Conservation (phyloP, 2,888 invertebrate species). For the Nomada ruficornis region DNA sequence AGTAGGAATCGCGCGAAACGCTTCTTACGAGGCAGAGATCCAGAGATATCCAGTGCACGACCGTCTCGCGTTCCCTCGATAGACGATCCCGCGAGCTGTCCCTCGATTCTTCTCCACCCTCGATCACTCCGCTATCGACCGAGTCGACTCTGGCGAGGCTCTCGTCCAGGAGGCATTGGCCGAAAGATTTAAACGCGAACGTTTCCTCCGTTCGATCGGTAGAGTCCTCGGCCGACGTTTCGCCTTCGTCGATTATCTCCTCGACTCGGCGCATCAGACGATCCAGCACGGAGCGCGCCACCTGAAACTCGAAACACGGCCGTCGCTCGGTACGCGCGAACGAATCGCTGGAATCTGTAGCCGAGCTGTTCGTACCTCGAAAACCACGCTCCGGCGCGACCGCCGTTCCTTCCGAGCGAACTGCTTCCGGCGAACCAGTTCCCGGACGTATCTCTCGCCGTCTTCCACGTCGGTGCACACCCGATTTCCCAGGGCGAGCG, state of each 20-base stretch:
- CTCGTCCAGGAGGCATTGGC: neutral
- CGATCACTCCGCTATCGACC: neutral
- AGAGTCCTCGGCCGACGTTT: neutral
- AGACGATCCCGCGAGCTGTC: neutral
- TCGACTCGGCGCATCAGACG: neutral
- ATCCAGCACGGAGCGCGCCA: neutral
- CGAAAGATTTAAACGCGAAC: neutral
- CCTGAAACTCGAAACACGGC: conserved; percentile 4
- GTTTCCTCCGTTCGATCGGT: neutral
- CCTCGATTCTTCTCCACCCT: neutral
- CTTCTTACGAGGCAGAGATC: conserved; percentile 69
- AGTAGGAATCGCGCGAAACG: neutral
- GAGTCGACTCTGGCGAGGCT: neutral
- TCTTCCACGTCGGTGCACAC: conserved; percentile 85
- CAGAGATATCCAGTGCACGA: conserved; percentile 69
- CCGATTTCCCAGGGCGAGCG: conserved; percentile 86
- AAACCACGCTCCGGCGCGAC: neutral
- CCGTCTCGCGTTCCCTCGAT: neutral
- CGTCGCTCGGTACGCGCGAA: neutral
- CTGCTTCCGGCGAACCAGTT: conserved; percentile 78
- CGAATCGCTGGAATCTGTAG: neutral
- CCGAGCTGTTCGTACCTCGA: conserved; percentile 31
- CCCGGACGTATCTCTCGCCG: conserved; percentile 85
- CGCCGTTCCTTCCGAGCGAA: neutral
- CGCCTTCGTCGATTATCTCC: neutral